phyloP scores from a whole-genome alignment of 2,888 invertebrate species.

The Hoplodrina ambigua region DNA sequence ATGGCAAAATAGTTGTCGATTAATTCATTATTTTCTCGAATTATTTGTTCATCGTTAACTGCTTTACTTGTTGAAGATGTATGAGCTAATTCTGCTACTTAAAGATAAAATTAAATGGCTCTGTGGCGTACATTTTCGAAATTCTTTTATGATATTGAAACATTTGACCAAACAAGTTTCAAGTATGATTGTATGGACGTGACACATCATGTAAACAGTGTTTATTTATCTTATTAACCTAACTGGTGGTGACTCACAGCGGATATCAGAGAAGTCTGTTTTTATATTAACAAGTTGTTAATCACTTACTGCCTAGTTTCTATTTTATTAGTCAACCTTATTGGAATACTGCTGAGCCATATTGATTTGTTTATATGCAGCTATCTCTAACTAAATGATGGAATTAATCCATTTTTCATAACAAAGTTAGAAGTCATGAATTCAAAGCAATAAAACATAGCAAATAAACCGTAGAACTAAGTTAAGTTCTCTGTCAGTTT shows the following conservation, averaged over 20 bases:
- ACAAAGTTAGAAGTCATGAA: not conserved
- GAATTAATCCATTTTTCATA: not conserved
- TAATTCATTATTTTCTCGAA: not conserved
- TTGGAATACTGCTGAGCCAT: not conserved
- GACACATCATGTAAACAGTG: constrained; percentile 52
- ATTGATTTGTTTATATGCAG: constrained; percentile 5
- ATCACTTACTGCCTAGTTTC: constrained; percentile 1
- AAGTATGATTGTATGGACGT: constrained; percentile 25
- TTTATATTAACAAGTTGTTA: constrained; percentile 38
- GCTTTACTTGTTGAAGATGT: too few relatives aligned
- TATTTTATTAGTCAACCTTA: constrained; percentile 23
- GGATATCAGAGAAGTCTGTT: constrained; percentile 40
- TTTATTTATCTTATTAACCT: constrained; percentile 49
- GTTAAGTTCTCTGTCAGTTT: not conserved
- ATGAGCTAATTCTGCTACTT: not conserved
- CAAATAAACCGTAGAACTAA: not conserved
- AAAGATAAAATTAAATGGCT: not conserved
- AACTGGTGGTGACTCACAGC: constrained; percentile 45
- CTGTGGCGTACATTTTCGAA: constrained; percentile 9
- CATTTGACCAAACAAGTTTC: constrained; percentile 53
- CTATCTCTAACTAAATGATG: not conserved
- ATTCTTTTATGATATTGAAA: constrained; percentile 25
- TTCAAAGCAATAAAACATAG: constrained; percentile 1
- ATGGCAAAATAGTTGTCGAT: not conserved
- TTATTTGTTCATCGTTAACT: not conserved